These are phyloP conservation scores for Euplagia quadripunctaria DNA, from an alignment of 2,888 invertebrate genomes.

Conservation along the genomic window DNA sequence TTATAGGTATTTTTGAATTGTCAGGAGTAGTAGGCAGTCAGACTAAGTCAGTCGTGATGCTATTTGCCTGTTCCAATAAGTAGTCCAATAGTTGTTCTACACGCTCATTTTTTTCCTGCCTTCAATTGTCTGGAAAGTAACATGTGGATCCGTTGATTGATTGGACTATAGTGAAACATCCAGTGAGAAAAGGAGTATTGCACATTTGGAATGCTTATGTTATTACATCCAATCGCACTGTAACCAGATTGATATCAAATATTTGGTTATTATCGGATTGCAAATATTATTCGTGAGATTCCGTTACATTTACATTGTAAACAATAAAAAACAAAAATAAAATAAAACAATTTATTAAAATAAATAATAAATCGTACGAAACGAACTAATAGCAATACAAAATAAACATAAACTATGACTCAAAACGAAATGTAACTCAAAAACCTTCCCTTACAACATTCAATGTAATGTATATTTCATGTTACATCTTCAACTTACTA, in stretches of 20 bases:
- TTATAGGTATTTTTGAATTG: too few species aligned
- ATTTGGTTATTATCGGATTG: background rate
- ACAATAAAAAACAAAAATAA: slow-evolving; percentile 46
- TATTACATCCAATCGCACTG: background rate
- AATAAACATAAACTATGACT: slow-evolving; percentile 68
- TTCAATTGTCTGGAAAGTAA: too few species aligned
- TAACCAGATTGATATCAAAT: too few species aligned
- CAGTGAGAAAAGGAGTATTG: background rate
- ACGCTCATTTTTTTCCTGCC: too few species aligned
- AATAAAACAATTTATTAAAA: slow-evolving; percentile 72
- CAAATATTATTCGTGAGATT: background rate
- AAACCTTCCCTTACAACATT: slow-evolving; percentile 50
- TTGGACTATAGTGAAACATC: background rate
- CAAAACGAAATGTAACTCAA: slow-evolving; percentile 65
- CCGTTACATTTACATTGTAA: background rate
- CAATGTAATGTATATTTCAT: slow-evolving; percentile 34
- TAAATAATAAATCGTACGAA: slow-evolving; percentile 66
- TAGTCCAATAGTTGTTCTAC: too few species aligned
- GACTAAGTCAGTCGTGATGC: too few species aligned
- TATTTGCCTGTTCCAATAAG: too few species aligned
- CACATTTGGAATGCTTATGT: background rate
- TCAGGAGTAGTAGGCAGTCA: too few species aligned
- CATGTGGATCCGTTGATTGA: too few species aligned
- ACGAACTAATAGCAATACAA: slow-evolving; percentile 70
- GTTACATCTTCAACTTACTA: slow-evolving; percentile 22